phyloP scores from a whole-genome alignment of 2,888 invertebrate genomes.

The Hartigia nigra region DNA sequence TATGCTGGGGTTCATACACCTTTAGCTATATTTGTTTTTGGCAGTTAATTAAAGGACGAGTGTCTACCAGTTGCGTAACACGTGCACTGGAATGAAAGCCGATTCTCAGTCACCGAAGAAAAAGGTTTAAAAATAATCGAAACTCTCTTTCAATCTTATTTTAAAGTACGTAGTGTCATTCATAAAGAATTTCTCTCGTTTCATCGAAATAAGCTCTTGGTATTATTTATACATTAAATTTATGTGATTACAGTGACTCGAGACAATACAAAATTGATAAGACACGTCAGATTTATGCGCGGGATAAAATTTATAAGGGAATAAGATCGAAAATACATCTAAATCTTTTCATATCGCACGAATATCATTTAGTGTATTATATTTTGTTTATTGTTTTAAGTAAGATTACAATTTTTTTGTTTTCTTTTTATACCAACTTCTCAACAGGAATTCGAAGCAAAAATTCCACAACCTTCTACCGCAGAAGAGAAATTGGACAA shows the following conservation, averaged over 20 bases:
- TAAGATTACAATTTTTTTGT: not conserved
- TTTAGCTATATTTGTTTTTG: slow-evolving; percentile 62
- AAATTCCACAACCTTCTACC: slow-evolving; percentile 70
- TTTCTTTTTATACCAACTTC: not conserved
- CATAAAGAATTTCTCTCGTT: not conserved
- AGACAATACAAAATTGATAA: not conserved
- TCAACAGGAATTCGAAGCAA: slow-evolving; percentile 75
- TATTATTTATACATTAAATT: not conserved
- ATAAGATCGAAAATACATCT: not conserved
- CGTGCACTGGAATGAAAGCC: not conserved
- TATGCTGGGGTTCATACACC: slow-evolving; percentile 1
- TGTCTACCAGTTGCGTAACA: slow-evolving; percentile 28
- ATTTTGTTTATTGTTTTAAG: not conserved
- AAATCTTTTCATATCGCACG: not conserved
- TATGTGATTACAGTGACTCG: not conserved
- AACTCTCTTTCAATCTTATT: not conserved
- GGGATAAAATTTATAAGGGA: not conserved
- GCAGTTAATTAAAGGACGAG: slow-evolving; percentile 40
- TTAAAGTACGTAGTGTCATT: not conserved
- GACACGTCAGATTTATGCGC: not conserved
- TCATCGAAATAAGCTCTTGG: not conserved
- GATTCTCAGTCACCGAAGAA: not conserved
- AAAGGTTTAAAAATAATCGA: not conserved
- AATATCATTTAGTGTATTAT: not conserved
- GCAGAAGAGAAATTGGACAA: slow-evolving; percentile 83